phyloP scores from a whole-genome alignment of 2,113 vertebrate species.

The Conger conger region DNA sequence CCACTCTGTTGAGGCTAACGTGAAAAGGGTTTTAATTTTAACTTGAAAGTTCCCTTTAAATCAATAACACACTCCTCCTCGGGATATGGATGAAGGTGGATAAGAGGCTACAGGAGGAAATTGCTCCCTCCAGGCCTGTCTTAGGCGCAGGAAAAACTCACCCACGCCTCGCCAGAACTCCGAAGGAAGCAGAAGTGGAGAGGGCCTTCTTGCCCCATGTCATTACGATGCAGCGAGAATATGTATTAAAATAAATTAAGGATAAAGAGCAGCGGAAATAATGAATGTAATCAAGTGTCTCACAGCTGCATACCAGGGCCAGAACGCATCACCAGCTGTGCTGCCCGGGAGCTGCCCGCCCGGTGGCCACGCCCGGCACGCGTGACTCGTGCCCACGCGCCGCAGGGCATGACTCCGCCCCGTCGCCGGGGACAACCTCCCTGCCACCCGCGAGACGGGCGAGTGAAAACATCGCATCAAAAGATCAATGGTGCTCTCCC shows the following conservation, averaged over 20 bases:
- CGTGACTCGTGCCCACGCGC: background rate
- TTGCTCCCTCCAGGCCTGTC: background rate
- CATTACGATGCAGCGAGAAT: conserved; percentile 13
- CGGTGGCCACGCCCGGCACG: background rate
- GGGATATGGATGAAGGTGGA: background rate
- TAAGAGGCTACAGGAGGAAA: background rate
- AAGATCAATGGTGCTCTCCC: background rate
- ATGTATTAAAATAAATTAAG: conserved; percentile 13
- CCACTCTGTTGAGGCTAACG: conserved; percentile 1
- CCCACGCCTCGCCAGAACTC: background rate
- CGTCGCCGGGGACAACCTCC: background rate
- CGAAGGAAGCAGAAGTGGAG: background rate
- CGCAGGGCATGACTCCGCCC: background rate
- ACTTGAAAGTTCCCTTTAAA: background rate
- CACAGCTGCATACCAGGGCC: background rate
- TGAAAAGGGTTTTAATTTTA: background rate
- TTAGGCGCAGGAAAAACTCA: background rate
- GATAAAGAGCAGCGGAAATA: conserved; percentile 11
- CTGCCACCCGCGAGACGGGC: background rate
- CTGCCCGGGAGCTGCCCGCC: conserved; percentile 5
- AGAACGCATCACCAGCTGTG: background rate
- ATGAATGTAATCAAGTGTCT: conserved; percentile 19
- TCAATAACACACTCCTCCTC: conserved; percentile 8
- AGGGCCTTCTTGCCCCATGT: background rate
- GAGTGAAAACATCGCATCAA: background rate